Conservation (phyloP, 2,113 vertebrate genomes). For the Cyprinus carpio region DNA sequence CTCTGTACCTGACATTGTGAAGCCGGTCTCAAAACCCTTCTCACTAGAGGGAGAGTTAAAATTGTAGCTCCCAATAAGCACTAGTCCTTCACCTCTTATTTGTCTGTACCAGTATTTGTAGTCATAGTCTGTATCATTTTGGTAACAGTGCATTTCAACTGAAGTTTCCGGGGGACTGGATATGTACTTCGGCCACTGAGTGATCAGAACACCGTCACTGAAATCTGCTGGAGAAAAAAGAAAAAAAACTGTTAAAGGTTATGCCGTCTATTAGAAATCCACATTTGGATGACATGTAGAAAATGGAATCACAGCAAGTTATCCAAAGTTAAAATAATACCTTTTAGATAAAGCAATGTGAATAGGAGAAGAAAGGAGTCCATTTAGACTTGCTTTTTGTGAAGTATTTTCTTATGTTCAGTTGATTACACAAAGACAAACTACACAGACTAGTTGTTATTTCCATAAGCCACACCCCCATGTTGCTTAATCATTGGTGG, state of each 20-base stretch:
- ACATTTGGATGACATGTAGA: background rate
- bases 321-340: background rate
- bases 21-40: conserved; percentile 41
- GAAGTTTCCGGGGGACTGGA: background rate
- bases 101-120: conserved; percentile 58
- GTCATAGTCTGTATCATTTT: conserved; percentile 53
- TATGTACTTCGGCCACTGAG: conserved; percentile 51
- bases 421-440: background rate
- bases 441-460: background rate
- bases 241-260: background rate
- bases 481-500: background rate
- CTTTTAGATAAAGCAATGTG: conserved; percentile 23
- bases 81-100: conserved; percentile 22
- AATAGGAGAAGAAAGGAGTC: background rate
- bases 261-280: background rate
- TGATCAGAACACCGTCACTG: conserved; percentile 49
- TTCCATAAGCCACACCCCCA: conserved; percentile 19
- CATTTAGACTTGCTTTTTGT: background rate
- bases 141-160: conserved; percentile 52
- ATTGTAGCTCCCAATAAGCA: conserved; percentile 31
- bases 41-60: background rate
- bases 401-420: background rate
- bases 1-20: conserved; percentile 20
- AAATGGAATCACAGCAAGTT: background rate
- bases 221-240: conserved; percentile 15